Evolutionary conservation across 2,888 invertebrate genomes (phyloP), one percentile per base, ranked within the genome.

Genomic region (Griposia aprilina): DNA sequence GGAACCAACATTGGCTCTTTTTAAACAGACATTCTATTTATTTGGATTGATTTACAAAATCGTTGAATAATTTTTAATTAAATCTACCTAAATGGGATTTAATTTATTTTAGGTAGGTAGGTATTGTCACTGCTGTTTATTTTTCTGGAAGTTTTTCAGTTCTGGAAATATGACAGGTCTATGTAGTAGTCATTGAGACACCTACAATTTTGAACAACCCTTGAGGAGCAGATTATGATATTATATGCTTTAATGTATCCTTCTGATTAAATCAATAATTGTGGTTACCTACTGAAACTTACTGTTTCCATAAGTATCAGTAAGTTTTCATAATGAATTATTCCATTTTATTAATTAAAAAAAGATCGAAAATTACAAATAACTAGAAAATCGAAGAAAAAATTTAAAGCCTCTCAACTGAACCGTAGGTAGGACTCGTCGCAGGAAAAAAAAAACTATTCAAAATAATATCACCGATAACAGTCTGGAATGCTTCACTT

Each of bases 401-500:
- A 52, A 70, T 1, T 20, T 15, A 23, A 62, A 69, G 4, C 45
- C 23, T 50, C 48, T 70, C 55, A 63, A 17, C 50, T 68, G 36
- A 52, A 59, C 45, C 30, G 23, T 20, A 48, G 6, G 11, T n/a
- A n/a, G n/a, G 20, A 71, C 48, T n/a, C 2, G 15, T n/a, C 57
- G 26, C 17, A 0, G 0, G 0, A 36, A 20, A 67, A 48, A 62
- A 48, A 55, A n/a, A 3, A 41, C 7, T 26, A 57, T 60, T 36
- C 30, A 36, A 45, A 45, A 45, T 8, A 81, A 80, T 57, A 74
- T 62, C 68, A 15, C 36, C 48, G 62, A 73, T 76, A 80, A 86
- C 81, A 81, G 45, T 78, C 57, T 71, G 67, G 62, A 67, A 79
- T 80, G 78, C 87, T 85, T 78, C 65, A 75, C 81, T 82, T 86